Base-by-base conservation (phyloP, 1,140 invertebrate genomes). In the Pseudobourletiella spinata region DNA sequence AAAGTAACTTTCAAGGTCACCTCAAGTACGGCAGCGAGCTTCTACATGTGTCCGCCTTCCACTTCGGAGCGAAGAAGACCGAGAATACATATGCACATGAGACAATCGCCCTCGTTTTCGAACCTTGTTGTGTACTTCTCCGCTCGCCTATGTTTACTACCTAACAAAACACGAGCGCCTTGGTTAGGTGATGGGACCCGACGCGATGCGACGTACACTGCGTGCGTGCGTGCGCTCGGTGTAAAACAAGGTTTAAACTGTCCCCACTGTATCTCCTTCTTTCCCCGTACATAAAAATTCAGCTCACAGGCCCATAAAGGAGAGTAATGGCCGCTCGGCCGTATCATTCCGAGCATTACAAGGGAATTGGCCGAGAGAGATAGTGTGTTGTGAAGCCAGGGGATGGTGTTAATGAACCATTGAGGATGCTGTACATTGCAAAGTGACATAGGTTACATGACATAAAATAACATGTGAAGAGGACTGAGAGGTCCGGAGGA, bases 361-460 rank as follows among this genome's bases (percentile, higher is more conserved):
- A 8, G 8, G 8, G 43, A 22, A 18, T 46, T 22, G 24, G n/a
- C 4, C 6, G 43, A 22, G 24, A 18, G 43, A n/a, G 4, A 16
- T 46, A 46, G n/a, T 4, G 24, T 46, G n/a, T 4, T 46, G 6
- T 46, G 43, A n/a, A 3, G n/a, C n/a, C n/a, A 46, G 43, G 43
- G 43, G 43, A 46, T 46, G 43, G n/a, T 46, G n/a, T 46, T 46
- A 46, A 46, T 46, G 43, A 46, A 46, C 43, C 43, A 46, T 46
- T 46, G 4, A 8, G 43, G 35, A 39, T 39, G 35, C 35, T 39
- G 35, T 39, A 11, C 35, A n/a, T 11, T 11, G 35, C 11, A 39
- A n/a, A n/a, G n/a, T 11, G n/a, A 11, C 11, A 39, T 11, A 39
- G 35, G 35, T 39, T 46, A 6, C 43, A 46, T 46, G 6, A 46